Base-by-base conservation (phyloP, 2,888 invertebrate species). In the Thalpophila matura region DNA sequence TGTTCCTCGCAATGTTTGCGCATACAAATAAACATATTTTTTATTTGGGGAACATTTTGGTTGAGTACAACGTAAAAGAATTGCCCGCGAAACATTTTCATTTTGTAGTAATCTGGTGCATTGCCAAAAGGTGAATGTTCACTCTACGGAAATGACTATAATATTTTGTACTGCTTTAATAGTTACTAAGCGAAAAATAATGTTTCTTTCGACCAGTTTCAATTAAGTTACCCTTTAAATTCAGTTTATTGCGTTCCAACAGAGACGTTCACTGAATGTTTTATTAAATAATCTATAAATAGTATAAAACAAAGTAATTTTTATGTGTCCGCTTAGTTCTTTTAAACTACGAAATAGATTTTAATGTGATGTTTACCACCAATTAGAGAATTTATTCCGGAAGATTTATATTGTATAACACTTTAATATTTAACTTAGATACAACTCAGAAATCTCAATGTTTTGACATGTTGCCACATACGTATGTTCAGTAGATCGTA, bases 111-210 rank as follows among this genome's bases (percentile, higher is more conserved):
- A 49, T 65, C 55, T 73, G 58, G 43, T 74, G 47, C 58, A 74
- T 42, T 67, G 67, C 68, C 66, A 66, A 74, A 58, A 59, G 68
- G 69, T 61, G 46, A 42, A 61, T 69, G 70, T 43, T 33, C 27
- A 14, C 29, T 51, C 9, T 33, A 14, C 29, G 27, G 40, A 75
- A 70, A 51, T 51, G 12, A 29, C 24, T 12, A 22, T 67, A 56
- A 38, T 33, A 46, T 29, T 59, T 64, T 77, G 22, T 38, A 37
- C 18, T 29, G 22, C 24, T 67, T 43, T 60, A 75, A 58, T 64
- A 67, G 62, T 56, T 45, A 14, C 31, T 72, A 72, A 65, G 65
- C n/a, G 37, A 42, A 10, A 35, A 40, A 40, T 65, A 22, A 72
- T 37, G 31, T 18, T 43, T 1, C n/a, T 49, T 49, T 26, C 31